phyloP scores from a whole-genome alignment of 2,888 invertebrate genomes.

The Harpalus rubripes region DNA sequence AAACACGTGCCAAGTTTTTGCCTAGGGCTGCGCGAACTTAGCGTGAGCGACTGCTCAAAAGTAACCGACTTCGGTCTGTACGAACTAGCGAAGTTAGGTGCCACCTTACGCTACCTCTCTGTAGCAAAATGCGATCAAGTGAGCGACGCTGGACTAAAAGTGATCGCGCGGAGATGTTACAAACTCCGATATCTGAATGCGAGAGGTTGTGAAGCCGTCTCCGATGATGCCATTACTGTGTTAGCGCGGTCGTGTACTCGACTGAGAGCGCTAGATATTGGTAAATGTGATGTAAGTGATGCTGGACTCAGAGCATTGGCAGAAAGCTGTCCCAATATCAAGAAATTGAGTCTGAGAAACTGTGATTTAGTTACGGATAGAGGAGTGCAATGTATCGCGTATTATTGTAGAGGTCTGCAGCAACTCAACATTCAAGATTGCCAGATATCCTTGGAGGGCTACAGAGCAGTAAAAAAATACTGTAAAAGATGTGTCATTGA shows the following conservation, averaged over 20 bases:
- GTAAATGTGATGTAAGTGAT: constrained; percentile 96
- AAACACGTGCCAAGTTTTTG: constrained; percentile 95
- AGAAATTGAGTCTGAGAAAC: constrained; percentile 92
- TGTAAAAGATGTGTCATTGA: constrained; percentile 96
- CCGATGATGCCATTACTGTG: constrained; percentile 94
- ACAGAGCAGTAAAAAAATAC: constrained; percentile 94
- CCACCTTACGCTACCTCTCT: constrained; percentile 93
- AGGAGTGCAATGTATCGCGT: constrained; percentile 92
- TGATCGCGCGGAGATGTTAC: constrained; percentile 92
- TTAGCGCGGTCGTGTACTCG: constrained; percentile 92
- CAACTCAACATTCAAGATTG: constrained; percentile 97
- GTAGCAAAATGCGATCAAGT: constrained; percentile 96
- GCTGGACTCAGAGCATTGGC: constrained; percentile 91
- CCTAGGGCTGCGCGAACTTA: constrained; percentile 89
- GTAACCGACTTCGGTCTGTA: constrained; percentile 95
- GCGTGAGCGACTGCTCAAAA: constrained; percentile 93
- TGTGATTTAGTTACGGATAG: constrained; percentile 95
- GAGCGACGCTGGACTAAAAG: constrained; percentile 92
- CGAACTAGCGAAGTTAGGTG: constrained; percentile 92
- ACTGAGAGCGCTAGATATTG: constrained; percentile 91
- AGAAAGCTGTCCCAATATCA: constrained; percentile 93
- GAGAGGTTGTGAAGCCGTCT: constrained; percentile 94
- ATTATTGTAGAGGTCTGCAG: constrained; percentile 92
- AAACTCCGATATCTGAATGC: constrained; percentile 94
- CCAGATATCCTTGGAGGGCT: constrained; percentile 92